These are phyloP conservation scores for Eristalis pertinax DNA, from an alignment of 2,888 invertebrate genomes.

Conservation along the genomic window DNA sequence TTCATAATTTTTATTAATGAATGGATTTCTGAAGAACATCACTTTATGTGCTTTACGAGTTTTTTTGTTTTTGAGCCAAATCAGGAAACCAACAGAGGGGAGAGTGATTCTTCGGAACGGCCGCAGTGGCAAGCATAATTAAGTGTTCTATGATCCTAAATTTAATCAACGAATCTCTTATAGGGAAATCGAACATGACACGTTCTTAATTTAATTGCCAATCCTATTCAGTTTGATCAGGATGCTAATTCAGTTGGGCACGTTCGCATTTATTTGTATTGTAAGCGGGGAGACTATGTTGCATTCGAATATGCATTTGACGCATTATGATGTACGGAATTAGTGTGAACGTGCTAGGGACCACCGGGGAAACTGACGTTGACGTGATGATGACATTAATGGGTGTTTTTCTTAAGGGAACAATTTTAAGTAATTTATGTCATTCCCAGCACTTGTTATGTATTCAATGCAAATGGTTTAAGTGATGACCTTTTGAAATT, in stretches of 20 bases:
- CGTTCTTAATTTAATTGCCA: slow-evolving; percentile 72
- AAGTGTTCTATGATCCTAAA: slow-evolving; percentile 70
- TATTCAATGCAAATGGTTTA: not conserved
- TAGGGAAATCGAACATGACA: slow-evolving; percentile 71
- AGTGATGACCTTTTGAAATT: slow-evolving; percentile 9
- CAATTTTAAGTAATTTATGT: slow-evolving; percentile 38
- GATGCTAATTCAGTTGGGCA: slow-evolving; percentile 64
- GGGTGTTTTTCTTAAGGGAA: slow-evolving; percentile 35
- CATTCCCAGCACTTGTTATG: slow-evolving; percentile 13
- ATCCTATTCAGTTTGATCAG: slow-evolving; percentile 67
- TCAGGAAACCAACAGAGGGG: slow-evolving; percentile 26
- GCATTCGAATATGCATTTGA: slow-evolving; percentile 45
- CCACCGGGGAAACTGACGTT: slow-evolving; percentile 21
- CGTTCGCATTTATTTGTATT: slow-evolving; percentile 32
- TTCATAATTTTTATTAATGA: slow-evolving; percentile 72
- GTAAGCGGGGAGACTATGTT: not conserved
- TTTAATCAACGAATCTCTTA: slow-evolving; percentile 68
- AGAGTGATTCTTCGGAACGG: slow-evolving; percentile 15
- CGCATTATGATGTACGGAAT: slow-evolving; percentile 51
- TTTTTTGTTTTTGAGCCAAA: slow-evolving; percentile 46
- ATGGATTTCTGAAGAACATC: slow-evolving; percentile 57
- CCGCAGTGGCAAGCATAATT: slow-evolving; percentile 49
- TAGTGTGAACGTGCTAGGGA: slow-evolving; percentile 48
- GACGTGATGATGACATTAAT: slow-evolving; percentile 55
- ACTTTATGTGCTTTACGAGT: slow-evolving; percentile 22